Conservation (phyloP, 92 coral and sea anemone genomes). For the Zoanthus solanderi region DNA sequence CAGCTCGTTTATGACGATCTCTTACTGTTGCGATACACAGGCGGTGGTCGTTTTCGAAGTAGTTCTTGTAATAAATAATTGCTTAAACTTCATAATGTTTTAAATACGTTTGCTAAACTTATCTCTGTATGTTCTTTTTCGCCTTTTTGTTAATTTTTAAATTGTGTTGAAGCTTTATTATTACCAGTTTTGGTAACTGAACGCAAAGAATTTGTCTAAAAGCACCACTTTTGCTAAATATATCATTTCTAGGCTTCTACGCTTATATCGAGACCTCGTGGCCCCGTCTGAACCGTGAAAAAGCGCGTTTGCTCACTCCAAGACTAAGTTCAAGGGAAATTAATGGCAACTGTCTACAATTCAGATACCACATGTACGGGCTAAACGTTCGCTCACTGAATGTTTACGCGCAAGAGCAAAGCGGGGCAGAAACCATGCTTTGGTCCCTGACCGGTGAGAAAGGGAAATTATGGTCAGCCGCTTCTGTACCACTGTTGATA, state of each 20-base stretch:
- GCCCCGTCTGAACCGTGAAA: conserved; percentile 88
- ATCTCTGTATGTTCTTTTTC: no score
- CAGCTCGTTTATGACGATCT: no score
- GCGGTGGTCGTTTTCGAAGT: no score
- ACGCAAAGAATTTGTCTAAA: no score
- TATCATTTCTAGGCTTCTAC: conserved; percentile 63
- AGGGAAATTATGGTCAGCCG: conserved; percentile 67
- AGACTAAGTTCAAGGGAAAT: conserved; percentile 29
- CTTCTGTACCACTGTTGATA: conserved; percentile 49
- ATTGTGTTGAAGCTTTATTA: no score
- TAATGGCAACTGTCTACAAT: conserved; percentile 83
- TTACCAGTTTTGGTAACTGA: no score
- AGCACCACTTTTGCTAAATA: background rate
- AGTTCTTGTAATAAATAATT: no score
- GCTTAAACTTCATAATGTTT: no score
- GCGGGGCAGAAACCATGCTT: conserved; percentile 57
- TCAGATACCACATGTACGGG: conserved; percentile 88
- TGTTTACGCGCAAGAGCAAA: conserved; percentile 69
- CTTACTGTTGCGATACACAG: no score
- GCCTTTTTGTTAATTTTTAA: no score
- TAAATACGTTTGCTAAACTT: no score
- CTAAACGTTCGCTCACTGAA: conserved; percentile 73
- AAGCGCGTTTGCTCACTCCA: conserved; percentile 82
- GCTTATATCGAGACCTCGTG: conserved; percentile 87
- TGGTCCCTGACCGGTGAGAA: conserved; percentile 78